Percentiles rank a stretch among this genome's conserved stretches.
phyloP scores from a whole-genome alignment of 2,113 vertebrate species.

The Cephalopholis sonnerati region DNA sequence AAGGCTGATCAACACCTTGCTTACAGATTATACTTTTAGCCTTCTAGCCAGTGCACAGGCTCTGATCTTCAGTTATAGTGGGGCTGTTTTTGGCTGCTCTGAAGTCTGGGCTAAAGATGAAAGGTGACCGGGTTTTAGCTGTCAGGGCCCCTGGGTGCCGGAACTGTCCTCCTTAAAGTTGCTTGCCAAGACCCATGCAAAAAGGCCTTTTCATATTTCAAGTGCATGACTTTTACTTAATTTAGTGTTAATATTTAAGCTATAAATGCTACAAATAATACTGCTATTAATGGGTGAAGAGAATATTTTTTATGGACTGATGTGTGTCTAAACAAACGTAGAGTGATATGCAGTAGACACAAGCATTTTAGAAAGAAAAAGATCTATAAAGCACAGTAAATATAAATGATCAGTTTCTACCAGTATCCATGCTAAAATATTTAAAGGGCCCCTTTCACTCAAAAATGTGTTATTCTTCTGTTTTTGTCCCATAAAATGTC shows the following conservation, averaged over 20 bases:
- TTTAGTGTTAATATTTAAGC: background rate
- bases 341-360: background rate
- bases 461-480: too few relatives aligned
- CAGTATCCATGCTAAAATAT: background rate
- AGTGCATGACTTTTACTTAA: background rate
- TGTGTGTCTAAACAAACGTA: background rate
- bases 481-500: too few relatives aligned
- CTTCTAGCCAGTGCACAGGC: background rate
- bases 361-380: background rate
- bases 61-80: slow-evolving; percentile 25
- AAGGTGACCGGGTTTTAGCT: slow-evolving; percentile 31
- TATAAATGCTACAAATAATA: background rate
- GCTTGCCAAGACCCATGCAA: slow-evolving; percentile 4
- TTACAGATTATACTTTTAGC: slow-evolving; percentile 8
- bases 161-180: slow-evolving; percentile 29
- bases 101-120: slow-evolving; percentile 42
- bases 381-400: background rate
- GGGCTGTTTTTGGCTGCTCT: slow-evolving; percentile 21
- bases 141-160: slow-evolving; percentile 1
- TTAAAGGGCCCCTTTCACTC: too few relatives aligned
- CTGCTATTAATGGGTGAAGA: background rate
- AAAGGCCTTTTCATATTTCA: background rate
- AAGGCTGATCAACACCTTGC: background rate
- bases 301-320: background rate
- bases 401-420: background rate